Conservation (phyloP, 2,797 vertebrate genomes). For the Australoheros facetus region DNA sequence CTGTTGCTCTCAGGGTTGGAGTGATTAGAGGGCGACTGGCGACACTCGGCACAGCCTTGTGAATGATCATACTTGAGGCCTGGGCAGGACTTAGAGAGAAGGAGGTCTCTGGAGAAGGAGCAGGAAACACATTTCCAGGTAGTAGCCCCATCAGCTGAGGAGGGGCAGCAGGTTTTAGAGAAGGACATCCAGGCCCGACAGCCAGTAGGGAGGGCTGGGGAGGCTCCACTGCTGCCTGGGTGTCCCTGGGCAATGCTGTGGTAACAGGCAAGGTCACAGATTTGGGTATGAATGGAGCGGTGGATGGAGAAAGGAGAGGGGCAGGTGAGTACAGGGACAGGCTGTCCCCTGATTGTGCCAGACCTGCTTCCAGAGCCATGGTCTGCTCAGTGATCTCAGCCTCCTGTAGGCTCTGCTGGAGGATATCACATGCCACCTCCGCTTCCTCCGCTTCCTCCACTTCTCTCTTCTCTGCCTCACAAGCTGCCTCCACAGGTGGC, state of each 20-base stretch:
- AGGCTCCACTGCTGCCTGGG: slow-evolving; percentile 83
- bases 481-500: slow-evolving; percentile 50
- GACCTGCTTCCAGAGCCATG: slow-evolving; percentile 81
- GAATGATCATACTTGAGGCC: slow-evolving; percentile 80
- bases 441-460: slow-evolving; percentile 67
- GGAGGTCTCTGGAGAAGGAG: slow-evolving; percentile 75
- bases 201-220: slow-evolving; percentile 84
- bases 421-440: slow-evolving; percentile 82
- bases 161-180: slow-evolving; percentile 80
- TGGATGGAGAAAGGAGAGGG: slow-evolving; percentile 64
- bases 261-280: slow-evolving; percentile 69
- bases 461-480: slow-evolving; percentile 67
- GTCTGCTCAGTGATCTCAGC: slow-evolving; percentile 87
- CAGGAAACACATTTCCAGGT: slow-evolving; percentile 82
- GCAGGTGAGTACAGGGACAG: slow-evolving; percentile 78
- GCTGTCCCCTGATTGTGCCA: slow-evolving; percentile 69
- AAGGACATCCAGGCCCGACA: slow-evolving; percentile 82
- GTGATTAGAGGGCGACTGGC: slow-evolving; percentile 68
- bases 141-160: slow-evolving; percentile 83
- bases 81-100: slow-evolving; percentile 80
- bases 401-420: slow-evolving; percentile 86
- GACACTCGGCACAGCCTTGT: slow-evolving; percentile 74
- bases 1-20: slow-evolving; percentile 68
- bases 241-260: slow-evolving; percentile 77
- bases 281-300: slow-evolving; percentile 73